These are phyloP conservation scores for Forficula auricularia DNA, from an alignment of 1,140 invertebrate species.

Conservation along the genomic window DNA sequence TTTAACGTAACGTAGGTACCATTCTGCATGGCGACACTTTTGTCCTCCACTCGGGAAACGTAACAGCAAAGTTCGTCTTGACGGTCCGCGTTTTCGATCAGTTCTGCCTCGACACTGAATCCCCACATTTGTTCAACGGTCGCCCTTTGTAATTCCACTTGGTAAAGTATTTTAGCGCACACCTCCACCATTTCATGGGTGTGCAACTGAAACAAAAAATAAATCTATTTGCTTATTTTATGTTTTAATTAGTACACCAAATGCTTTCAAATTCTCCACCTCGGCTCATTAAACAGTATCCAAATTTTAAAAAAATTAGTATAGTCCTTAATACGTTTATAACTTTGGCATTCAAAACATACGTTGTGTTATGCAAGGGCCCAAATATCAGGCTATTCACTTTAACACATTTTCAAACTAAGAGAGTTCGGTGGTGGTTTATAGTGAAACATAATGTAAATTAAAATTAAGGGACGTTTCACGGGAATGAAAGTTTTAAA, in stretches of 20 bases:
- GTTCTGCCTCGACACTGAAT: slow-evolving; percentile 89
- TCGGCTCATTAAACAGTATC: background rate
- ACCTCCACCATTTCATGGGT: slow-evolving; percentile 92
- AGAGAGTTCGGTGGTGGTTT: no score
- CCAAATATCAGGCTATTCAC: no score
- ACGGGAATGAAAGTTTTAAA: no score
- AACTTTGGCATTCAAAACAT: no score
- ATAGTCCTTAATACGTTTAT: no score
- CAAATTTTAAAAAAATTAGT: background rate
- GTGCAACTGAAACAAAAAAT: slow-evolving; percentile 46
- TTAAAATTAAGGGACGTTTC: no score
- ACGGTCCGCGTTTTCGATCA: slow-evolving; percentile 85
- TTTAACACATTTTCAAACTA: no score
- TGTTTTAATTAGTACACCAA: no score
- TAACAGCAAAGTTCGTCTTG: slow-evolving; percentile 95
- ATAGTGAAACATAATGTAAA: no score
- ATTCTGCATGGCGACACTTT: slow-evolving; percentile 86
- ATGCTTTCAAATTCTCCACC: background rate
- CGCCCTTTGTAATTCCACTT: slow-evolving; percentile 77
- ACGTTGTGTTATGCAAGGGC: no score
- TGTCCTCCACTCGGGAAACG: slow-evolving; percentile 84
- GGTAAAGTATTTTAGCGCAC: slow-evolving; percentile 89
- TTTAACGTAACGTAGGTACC: no score
- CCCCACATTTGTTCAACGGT: slow-evolving; percentile 92
- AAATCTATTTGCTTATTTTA: slow-evolving; percentile 1